A percentile compares a stretch with the other conserved stretches of the same genome.
Conservation (phyloP, 2,797 vertebrate species). For the Cyclura pinguis region DNA sequence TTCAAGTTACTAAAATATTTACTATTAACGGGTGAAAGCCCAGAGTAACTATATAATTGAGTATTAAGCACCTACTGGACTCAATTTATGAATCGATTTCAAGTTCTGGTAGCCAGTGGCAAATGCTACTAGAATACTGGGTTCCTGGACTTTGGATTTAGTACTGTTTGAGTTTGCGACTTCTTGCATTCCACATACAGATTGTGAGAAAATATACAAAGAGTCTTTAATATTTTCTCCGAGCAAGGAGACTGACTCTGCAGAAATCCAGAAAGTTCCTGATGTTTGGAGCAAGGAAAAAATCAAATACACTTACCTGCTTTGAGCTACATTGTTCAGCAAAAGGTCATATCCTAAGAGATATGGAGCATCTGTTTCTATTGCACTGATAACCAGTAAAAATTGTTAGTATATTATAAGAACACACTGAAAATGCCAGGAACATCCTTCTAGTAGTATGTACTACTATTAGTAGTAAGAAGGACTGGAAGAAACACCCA, state of each 20-base stretch:
- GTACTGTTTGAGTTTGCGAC: not conserved
- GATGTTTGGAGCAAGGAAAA: not conserved
- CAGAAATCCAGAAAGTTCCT: constrained; percentile 7
- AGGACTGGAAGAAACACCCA: not conserved
- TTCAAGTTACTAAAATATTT: not conserved
- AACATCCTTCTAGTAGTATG: not conserved
- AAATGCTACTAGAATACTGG: not conserved
- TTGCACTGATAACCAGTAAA: not conserved
- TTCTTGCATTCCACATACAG: not conserved
- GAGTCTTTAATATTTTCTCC: not conserved
- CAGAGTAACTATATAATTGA: constrained; percentile 4
- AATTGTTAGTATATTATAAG: not conserved
- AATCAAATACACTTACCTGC: not conserved
- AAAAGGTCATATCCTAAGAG: not conserved
- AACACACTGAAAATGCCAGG: not conserved
- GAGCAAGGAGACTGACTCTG: not conserved
- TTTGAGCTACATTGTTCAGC: not conserved
- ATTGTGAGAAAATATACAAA: not conserved
- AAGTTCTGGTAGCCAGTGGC: not conserved
- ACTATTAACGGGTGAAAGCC: not conserved
- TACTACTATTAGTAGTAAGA: not conserved
- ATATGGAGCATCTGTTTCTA: not conserved
- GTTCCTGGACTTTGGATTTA: not conserved
- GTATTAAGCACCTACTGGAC: not conserved
- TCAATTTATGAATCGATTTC: not conserved